Evolutionary conservation across 2,797 vertebrate genomes (phyloP), one percentile per base, ranked within the genome.

Genomic region (Darevskia nairensis): DNA sequence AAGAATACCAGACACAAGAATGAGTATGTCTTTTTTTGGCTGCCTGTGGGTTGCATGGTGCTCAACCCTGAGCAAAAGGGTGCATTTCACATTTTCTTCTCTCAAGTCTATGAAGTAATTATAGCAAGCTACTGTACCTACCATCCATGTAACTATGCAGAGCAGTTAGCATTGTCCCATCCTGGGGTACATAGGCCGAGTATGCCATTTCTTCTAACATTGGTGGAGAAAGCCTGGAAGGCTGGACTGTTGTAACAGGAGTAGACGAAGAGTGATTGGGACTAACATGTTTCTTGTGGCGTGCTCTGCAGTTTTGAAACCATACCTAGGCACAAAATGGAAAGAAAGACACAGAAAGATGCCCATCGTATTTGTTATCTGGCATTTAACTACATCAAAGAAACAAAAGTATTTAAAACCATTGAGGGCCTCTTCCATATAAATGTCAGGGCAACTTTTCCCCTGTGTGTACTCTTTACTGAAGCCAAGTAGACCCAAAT

Each of bases 231-330:
- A 98, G 96, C 92, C 98, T 97, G 90, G 97, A 96, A 66, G 97
- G 94, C 87, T 98, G 98, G 64, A 98, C 96, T 0, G 98, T 97
- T 61, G 97, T 97, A 95, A 98, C 96, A 1, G 97, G 97, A 90
- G 96, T 94, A 2, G 96, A 93, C 35, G 97, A 97, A 27, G 97
- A 97, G 94, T 98, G 98, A 88, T 98, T 98, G 78, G 98, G 98
- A 90, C 98, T 98, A 91, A 99, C 98, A 0, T 99, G 98, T 93
- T 99, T 99, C 98, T 99, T 99, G 90, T 99, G 99, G 81, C 98
- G 98, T 0, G 99, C 98, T 95, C 99, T 96, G 94, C 99, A 99
- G 89, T 99, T 99, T 95, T 99, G 99, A 97, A 99, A 99, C 99
- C 99, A 99, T 84, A 99, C 98, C 99, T 99, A 92, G n/a, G 50